Percentiles rank a stretch among this genome's conserved stretches.
phyloP scores from a whole-genome alignment of 2,888 invertebrate species.

The Rhagophthalmus giganteus region DNA sequence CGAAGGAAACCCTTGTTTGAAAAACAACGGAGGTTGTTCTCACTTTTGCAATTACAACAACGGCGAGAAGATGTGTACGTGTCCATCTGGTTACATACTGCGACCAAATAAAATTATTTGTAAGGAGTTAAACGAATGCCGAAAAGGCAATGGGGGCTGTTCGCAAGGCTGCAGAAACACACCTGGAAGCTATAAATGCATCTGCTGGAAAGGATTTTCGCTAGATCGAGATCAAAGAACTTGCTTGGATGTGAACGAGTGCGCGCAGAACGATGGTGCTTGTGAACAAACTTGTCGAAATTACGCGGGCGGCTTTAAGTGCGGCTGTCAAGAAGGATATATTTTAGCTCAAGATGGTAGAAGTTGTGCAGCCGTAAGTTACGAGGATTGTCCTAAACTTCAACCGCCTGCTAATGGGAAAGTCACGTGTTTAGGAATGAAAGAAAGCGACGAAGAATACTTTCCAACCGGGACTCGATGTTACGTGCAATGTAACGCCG shows the following conservation, averaged over 20 bases:
- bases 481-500: conserved; percentile 58
- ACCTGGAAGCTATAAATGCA: conserved; percentile 58
- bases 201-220: conserved; percentile 55
- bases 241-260: conserved; percentile 54
- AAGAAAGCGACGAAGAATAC: conserved; percentile 29
- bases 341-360: conserved; percentile 37
- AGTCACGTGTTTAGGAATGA: conserved; percentile 34
- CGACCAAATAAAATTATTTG: conserved; percentile 54
- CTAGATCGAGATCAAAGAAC: conserved; percentile 47
- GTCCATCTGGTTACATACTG: conserved; percentile 58
- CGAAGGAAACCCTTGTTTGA: conserved; percentile 52
- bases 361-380: conserved; percentile 36
- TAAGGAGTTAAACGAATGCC: conserved; percentile 63
- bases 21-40: conserved; percentile 56
- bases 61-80: conserved; percentile 58
- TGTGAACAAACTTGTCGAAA: conserved; percentile 56
- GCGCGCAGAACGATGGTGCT: conserved; percentile 57
- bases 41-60: conserved; percentile 52
- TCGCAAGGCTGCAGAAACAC: conserved; percentile 64
- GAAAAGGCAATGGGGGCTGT: conserved; percentile 63
- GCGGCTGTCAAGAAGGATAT: conserved; percentile 57
- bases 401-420: conserved; percentile 41
- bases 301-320: conserved; percentile 56
- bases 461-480: conserved; percentile 55
- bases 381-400: conserved; percentile 41